Evolutionary conservation across 2,888 invertebrate genomes (phyloP), one percentile per base, ranked within the genome.

Genomic region (Agriotes lineatus): DNA sequence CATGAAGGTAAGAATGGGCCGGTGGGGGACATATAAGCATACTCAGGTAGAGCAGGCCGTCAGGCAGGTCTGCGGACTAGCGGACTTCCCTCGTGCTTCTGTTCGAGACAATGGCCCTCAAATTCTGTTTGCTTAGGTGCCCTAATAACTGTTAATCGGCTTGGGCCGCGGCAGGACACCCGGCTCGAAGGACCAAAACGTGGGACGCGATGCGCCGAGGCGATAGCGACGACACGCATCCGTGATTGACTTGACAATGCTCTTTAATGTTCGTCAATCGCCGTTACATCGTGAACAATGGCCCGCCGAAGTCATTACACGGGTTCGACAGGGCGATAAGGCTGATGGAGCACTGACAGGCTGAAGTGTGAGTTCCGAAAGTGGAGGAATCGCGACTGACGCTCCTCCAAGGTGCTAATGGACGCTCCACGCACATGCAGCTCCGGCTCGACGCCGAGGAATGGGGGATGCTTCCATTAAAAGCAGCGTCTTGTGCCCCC

Each of bases 1-100:
- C 82, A 82, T 83, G 82, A 83, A 82, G 83, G 82, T 82, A 83
- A 82, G 83, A 83, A 80, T 81, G 82, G 80, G 79, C 77, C 80
- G 82, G 82, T 81, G 83, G 84, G 83, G 83, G 80, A 79, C 82
- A 80, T 77, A 80, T 81, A 78, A 79, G 80, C 79, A 80, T 82
- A 81, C 77, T 76, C 81, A 82, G 82, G 81, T 81, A 82, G 78
- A 79, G 75, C 76, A 77, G 76, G 81, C 79, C 77, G 81, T 80
- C 79, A 77, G 76, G 80, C 80, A 78, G 77, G 78, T 79, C 77
- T 74, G 52, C 62, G 63, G 65, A 67, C 60, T 58, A 58, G 63
- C 58, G 67, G 70, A 52, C 70, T 70, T 70, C 66, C 70, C 70
- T 67, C 64, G 61, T 60, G 65, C 73, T 70, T 67, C 71, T 71